Evolutionary conservation across 2,113 vertebrate species (phyloP), one percentile per base, ranked within the genome.

Genomic region (Tychaedon coryphoeus): DNA sequence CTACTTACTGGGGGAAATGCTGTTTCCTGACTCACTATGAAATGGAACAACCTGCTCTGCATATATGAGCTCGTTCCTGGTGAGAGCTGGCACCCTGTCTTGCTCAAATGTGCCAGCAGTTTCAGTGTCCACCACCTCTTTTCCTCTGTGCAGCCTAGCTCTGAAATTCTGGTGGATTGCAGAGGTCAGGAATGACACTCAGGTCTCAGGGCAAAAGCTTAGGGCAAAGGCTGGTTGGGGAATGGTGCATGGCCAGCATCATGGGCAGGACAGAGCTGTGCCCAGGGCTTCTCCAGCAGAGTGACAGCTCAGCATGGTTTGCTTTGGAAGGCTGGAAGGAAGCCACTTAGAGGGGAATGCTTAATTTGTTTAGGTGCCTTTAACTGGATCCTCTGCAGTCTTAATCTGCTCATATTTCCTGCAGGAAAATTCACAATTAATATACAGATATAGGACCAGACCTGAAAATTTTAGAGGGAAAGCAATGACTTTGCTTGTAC

Each of bases 141-240:
- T 84, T n/a, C 34, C 28, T 86, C 22, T 70, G 53, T 58, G 71
- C 36, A 81, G 51, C 25, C 24, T 22, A 33, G 20, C 3, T 65
- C 34, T 74, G 36, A 71, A 90, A 62, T 57, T 25, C 34, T 5
- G 0, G 29, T 48, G 47, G 5, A 0, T 12, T 70, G 57, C 19
- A 26, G 33, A 29, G 25, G 19, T 78, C 70, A 82, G 36, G 65
- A 66, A 45, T 4, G 9, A 15, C 74, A 22, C 16, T 51, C 3
- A 1, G 10, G 6, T 20, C 23, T 65, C 31, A 42, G 45, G 56
- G 50, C 11, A 75, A 42, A 80, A 88, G 40, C 34, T 86, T 11
- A 47, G 0, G 2, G 34, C 8, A 54, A 34, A 88, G 42, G 48
- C 50, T 76, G 36, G 4, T 7, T 0, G 2, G 17, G 43, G 4